Conservation (phyloP, 2,888 invertebrate species). For the Globia sparganii region DNA sequence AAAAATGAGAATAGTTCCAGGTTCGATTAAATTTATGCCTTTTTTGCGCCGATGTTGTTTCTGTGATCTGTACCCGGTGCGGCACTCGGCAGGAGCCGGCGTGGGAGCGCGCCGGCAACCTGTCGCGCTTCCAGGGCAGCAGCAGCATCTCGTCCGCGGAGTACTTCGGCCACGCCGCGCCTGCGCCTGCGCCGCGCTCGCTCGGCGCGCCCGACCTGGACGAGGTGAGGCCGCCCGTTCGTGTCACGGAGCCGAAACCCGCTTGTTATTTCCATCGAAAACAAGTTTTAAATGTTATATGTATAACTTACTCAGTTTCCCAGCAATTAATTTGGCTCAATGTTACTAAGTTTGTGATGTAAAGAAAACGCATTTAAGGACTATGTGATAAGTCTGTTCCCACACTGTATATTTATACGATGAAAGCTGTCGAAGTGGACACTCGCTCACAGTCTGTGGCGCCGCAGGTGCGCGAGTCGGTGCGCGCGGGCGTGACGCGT, state of each 20-base stretch:
- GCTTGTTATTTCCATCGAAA: not conserved
- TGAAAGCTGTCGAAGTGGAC: not conserved
- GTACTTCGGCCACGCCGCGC: constrained; percentile 93
- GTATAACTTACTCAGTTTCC: not conserved
- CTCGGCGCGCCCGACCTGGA: constrained; percentile 97
- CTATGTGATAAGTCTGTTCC: not conserved
- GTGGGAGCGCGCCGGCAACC: constrained; percentile 89
- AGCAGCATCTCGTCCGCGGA: constrained; percentile 99
- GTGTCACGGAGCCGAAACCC: too few species aligned
- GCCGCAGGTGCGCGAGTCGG: constrained; percentile 97
- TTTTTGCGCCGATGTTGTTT: not conserved
- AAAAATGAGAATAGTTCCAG: not conserved
- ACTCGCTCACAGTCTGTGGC: constrained; percentile 60
- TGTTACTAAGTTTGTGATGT: not conserved
- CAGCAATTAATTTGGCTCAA: not conserved
- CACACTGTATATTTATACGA: not conserved
- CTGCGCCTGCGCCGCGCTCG: constrained; percentile 64
- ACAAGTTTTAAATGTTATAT: not conserved
- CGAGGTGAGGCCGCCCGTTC: too few species aligned
- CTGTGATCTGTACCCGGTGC: not conserved
- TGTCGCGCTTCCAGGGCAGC: constrained; percentile 97
- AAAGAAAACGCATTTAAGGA: not conserved
- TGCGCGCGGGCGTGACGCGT: constrained; percentile 97
- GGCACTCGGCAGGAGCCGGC: constrained; percentile 1
- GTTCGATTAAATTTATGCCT: not conserved